Evolutionary conservation across 2,113 vertebrate species (phyloP).

Genomic region (Tupaia chinensis): DNA sequence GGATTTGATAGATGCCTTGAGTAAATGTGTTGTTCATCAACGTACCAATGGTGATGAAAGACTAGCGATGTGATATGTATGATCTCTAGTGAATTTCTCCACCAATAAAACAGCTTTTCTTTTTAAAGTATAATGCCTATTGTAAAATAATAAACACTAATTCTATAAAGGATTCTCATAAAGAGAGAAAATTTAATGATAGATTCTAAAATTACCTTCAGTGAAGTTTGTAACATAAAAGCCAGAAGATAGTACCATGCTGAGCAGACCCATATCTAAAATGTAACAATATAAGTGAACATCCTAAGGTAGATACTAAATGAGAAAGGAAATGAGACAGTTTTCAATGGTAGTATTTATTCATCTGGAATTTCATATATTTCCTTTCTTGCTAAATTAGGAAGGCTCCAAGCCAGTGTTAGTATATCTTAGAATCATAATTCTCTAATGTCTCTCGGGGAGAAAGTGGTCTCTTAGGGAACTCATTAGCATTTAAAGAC

Average conservation of each 20-base stretch:
- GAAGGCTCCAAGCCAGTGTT: background rate
- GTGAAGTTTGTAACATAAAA: constrained; percentile 20
- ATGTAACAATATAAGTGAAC: background rate
- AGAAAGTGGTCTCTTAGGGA: background rate
- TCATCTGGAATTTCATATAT: background rate
- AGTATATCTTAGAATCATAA: background rate
- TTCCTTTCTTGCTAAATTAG: background rate
- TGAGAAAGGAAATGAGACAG: background rate
- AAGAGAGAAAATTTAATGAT: background rate
- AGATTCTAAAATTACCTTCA: background rate
- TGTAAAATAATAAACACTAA: constrained; percentile 40
- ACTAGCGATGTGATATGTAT: background rate
- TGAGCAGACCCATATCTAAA: background rate
- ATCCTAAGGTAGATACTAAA: background rate
- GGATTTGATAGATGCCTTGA: background rate
- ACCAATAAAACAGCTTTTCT: constrained; percentile 21
- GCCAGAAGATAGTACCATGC: background rate
- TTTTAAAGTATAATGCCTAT: background rate
- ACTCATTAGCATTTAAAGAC: background rate
- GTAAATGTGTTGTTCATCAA: constrained; percentile 25
- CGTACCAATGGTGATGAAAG: background rate
- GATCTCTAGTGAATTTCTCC: background rate
- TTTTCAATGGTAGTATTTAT: background rate
- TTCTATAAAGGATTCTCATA: background rate
- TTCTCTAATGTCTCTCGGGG: background rate